Evolutionary conservation across 2,797 vertebrate genomes (phyloP).

Genomic region (Pteronotus mesoamericanus): DNA sequence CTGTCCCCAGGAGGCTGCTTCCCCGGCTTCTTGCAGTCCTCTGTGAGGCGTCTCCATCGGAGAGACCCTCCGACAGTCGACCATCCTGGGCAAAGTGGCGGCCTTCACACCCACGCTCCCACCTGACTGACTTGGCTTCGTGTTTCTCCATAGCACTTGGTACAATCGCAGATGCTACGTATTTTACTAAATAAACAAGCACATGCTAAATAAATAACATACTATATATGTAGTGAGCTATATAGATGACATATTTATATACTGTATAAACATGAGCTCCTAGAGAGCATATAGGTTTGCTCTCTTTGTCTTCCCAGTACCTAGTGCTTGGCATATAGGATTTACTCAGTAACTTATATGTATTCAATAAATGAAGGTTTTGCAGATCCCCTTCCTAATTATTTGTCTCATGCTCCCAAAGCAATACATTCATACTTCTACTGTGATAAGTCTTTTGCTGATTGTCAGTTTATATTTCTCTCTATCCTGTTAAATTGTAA

Average conservation of each 20-base stretch:
- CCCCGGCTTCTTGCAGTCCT: background rate
- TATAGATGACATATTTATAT: background rate
- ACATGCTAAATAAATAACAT: background rate
- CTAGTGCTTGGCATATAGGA: background rate
- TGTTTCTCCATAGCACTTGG: background rate
- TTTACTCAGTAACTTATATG: background rate
- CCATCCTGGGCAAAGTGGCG: no score
- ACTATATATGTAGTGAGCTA: background rate
- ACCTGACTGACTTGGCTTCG: background rate
- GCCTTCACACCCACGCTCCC: background rate
- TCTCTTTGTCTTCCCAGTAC: background rate
- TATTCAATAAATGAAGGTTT: background rate
- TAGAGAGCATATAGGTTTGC: background rate
- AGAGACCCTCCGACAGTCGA: background rate
- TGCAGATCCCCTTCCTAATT: background rate
- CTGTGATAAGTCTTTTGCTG: background rate
- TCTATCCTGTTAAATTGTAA: background rate
- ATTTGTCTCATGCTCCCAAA: background rate
- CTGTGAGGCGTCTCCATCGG: background rate
- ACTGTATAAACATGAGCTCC: background rate
- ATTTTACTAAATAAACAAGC: background rate
- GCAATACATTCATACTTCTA: background rate
- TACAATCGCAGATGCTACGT: background rate
- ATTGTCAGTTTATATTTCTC: background rate
- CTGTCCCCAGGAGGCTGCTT: background rate